Conservation (phyloP, 2,113 vertebrate genomes). For the Rhabdornis inornatus region DNA sequence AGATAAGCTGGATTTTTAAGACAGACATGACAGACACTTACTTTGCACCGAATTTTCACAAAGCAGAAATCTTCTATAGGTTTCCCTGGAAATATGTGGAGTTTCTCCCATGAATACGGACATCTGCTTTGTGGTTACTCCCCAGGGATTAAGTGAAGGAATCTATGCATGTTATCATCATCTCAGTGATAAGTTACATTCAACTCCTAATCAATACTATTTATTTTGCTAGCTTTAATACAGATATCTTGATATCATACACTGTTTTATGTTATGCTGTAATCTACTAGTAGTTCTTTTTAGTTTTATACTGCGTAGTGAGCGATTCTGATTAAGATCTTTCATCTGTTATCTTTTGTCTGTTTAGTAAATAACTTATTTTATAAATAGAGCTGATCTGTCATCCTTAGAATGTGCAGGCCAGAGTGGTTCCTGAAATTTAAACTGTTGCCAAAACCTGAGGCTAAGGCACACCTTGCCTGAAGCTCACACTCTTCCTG, state of each 20-base stretch:
- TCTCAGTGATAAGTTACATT: background rate
- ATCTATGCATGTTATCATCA: fast-evolving
- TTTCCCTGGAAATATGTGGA: background rate
- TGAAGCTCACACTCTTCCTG: fast-evolving
- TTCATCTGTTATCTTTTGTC: background rate
- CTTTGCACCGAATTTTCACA: background rate
- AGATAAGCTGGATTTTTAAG: background rate
- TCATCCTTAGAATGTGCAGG: background rate
- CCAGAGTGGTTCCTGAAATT: background rate
- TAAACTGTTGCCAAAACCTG: background rate
- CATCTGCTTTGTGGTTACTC: fast-evolving
- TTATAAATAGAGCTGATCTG: background rate
- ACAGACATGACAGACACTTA: background rate
- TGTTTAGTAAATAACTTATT: background rate
- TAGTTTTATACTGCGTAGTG: background rate
- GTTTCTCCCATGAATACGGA: background rate
- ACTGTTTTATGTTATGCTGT: background rate
- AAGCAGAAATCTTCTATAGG: background rate
- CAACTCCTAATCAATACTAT: background rate
- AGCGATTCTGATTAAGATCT: background rate
- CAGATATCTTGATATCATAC: background rate
- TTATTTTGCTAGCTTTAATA: background rate
- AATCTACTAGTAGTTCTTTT: background rate
- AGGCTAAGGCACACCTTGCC: background rate
- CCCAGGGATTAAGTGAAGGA: background rate